Percentiles rank a stretch among this genome's conserved stretches.
These are phyloP conservation scores for Platyura marginata DNA, from an alignment of 1,140 invertebrate genomes.

Conservation along the genomic window DNA sequence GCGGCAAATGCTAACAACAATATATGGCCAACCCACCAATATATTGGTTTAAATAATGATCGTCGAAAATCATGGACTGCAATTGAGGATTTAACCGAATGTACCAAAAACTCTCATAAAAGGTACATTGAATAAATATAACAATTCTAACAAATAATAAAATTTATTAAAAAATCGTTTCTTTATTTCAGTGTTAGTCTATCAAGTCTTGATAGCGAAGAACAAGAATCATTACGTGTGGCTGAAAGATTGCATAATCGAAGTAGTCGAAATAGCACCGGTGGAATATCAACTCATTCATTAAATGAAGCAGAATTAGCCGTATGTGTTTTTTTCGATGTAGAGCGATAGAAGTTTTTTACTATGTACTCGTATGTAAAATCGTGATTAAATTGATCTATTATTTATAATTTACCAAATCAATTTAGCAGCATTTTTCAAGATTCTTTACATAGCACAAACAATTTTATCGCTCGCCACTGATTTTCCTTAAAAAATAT, in stretches of 20 bases:
- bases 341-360: too few species aligned
- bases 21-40: constrained; percentile 20
- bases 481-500: too few species aligned
- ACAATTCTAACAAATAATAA: too few species aligned
- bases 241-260: constrained; percentile 23
- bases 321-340: constrained; percentile 25
- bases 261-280: constrained; percentile 27
- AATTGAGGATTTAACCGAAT: constrained; percentile 38
- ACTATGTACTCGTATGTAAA: too few species aligned
- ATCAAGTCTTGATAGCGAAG: constrained; percentile 35
- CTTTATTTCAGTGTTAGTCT: constrained; percentile 25
- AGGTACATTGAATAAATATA: constrained; percentile 3
- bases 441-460: too few species aligned
- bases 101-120: constrained; percentile 15
- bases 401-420: too few species aligned
- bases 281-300: constrained; percentile 62
- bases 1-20: constrained; percentile 8
- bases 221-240: constrained; percentile 26
- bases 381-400: too few species aligned
- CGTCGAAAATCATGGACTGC: constrained; percentile 66
- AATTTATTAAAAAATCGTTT: background rate
- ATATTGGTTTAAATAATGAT: constrained; percentile 27
- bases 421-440: too few species aligned
- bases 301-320: constrained; percentile 69
- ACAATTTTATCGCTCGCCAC: background rate